phyloP scores from a whole-genome alignment of 2,113 vertebrate species.

The Micromys minutus region DNA sequence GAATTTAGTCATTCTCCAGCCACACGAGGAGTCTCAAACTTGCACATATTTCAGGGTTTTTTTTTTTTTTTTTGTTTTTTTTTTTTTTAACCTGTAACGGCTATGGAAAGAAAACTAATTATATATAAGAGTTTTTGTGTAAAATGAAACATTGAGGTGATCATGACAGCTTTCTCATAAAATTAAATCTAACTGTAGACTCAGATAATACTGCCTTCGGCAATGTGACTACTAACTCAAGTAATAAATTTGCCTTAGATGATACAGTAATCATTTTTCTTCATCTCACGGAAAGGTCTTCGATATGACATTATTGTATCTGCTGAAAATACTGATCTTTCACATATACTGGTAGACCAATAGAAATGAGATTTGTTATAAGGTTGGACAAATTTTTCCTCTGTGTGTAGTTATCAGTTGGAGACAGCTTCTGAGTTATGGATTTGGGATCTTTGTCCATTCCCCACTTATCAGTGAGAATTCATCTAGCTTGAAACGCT shows the following conservation, averaged over 20 bases:
- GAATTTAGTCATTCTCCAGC: background rate
- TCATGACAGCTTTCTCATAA: background rate
- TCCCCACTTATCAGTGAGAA: background rate
- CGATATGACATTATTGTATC: too few species aligned
- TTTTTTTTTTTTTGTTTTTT: too few species aligned
- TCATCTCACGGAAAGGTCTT: background rate
- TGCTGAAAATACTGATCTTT: background rate
- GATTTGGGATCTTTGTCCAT: background rate
- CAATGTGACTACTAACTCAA: background rate
- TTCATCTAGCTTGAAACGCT: background rate
- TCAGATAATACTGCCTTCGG: background rate
- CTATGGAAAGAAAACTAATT: background rate
- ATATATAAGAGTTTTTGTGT: background rate
- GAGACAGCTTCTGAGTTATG: background rate
- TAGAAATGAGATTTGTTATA: background rate
- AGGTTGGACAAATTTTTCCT: background rate
- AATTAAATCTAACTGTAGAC: background rate
- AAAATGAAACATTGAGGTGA: background rate
- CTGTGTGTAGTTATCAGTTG: background rate
- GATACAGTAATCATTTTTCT: background rate
- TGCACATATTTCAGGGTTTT: background rate
- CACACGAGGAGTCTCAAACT: background rate
- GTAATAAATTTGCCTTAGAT: fast-evolving
- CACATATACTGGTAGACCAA: background rate
- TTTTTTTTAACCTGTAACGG: background rate